phyloP scores from a whole-genome alignment of 2,113 vertebrate genomes.

The Phocoena phocoena region DNA sequence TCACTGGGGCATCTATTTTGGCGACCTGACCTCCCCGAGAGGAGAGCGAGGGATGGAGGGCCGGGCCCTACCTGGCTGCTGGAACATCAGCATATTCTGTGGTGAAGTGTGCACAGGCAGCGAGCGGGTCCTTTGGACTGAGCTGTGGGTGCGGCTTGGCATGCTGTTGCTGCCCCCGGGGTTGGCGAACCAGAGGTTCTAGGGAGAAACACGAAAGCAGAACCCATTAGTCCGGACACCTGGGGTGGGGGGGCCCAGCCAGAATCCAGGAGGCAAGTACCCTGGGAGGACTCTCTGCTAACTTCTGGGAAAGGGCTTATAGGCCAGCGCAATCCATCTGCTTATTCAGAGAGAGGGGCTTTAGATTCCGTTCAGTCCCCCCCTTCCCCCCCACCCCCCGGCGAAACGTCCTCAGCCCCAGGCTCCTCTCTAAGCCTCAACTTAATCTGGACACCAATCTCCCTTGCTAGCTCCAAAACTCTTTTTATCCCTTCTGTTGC shows the following conservation, averaged over 20 bases:
- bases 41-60: fast-evolving
- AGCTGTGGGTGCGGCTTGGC: slow-evolving; percentile 97
- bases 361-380: background rate
- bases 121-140: slow-evolving; percentile 96
- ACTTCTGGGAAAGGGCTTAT: background rate
- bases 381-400: too few species aligned
- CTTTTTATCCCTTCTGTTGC: background rate
- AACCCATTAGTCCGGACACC: background rate
- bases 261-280: background rate
- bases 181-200: slow-evolving; percentile 99
- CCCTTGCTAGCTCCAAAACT: slow-evolving; percentile 63
- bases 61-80: slow-evolving; percentile 90
- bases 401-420: background rate
- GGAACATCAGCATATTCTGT: slow-evolving; percentile 96
- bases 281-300: background rate
- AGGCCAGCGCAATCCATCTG: background rate
- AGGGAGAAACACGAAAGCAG: slow-evolving; percentile 55
- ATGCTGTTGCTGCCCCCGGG: slow-evolving; percentile 98
- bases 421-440: background rate
- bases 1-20: slow-evolving; percentile 14
- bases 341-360: background rate
- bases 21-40: fast-evolving
- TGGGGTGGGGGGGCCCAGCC: background rate
- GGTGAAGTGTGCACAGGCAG: slow-evolving; percentile 96
- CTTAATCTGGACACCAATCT: slow-evolving; percentile 76